Evolutionary conservation across 2,113 vertebrate genomes (phyloP).

Genomic region (Microtus richardsoni): DNA sequence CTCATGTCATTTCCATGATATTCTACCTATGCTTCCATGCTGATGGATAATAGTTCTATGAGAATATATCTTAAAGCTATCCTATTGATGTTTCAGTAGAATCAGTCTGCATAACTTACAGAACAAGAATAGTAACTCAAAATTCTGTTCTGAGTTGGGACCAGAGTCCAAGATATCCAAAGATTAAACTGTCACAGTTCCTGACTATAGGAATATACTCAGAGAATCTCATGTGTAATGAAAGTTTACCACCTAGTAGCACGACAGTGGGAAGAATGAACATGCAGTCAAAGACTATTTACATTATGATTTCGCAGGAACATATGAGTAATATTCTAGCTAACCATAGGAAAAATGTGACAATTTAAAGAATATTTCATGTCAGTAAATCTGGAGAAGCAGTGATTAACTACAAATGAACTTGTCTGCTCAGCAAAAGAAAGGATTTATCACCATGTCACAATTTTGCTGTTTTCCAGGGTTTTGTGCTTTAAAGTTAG

Average conservation of each 20-base stretch:
- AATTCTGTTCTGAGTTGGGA: slow-evolving; percentile 28
- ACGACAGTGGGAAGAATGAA: not conserved
- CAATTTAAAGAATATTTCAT: slow-evolving; percentile 1
- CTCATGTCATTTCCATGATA: not conserved
- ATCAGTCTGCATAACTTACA: not conserved
- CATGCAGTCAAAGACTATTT: not conserved
- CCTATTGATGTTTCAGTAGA: not conserved
- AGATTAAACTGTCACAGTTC: not conserved
- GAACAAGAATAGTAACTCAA: not conserved
- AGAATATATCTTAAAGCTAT: slow-evolving; percentile 11
- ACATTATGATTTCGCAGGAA: slow-evolving; percentile 17
- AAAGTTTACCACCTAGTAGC: not conserved
- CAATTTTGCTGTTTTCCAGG: not conserved
- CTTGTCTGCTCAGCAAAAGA: not conserved
- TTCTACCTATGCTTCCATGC: not conserved
- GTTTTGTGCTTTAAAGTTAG: slow-evolving; percentile 21
- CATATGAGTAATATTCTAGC: not conserved
- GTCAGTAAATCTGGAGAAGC: not conserved
- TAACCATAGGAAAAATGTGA: not conserved
- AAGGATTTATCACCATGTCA: not conserved
- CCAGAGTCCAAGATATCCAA: not conserved
- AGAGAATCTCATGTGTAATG: not conserved
- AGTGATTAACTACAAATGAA: not conserved
- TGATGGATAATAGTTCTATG: not conserved
- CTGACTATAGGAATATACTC: not conserved